Conservation (phyloP, 2,113 vertebrate species). For the Hippoglossus stenolepis region DNA sequence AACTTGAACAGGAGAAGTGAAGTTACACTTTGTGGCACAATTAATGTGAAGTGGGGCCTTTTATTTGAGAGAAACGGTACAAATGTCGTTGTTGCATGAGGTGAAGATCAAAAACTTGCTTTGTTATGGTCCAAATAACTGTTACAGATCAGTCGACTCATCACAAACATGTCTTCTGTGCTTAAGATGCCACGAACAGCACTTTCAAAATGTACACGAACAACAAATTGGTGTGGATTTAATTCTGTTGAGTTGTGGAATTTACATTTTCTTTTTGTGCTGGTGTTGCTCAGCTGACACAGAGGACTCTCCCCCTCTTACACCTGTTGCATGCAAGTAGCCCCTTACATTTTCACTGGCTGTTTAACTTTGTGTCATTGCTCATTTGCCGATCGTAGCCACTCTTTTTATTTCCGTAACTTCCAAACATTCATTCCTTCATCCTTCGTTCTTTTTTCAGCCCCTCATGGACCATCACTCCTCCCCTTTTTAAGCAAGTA, state of each 20-base stretch:
- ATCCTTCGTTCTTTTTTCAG: slow-evolving; percentile 32
- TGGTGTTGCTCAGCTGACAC: slow-evolving; percentile 71
- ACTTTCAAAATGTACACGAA: slow-evolving; percentile 40
- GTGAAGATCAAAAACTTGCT: too few species aligned
- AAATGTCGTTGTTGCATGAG: too few species aligned
- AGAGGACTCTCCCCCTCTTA: slow-evolving; percentile 66
- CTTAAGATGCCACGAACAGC: slow-evolving; percentile 31
- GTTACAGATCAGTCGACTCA: too few species aligned
- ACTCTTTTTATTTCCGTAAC: slow-evolving; percentile 16
- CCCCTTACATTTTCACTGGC: slow-evolving; percentile 38
- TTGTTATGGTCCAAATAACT: too few species aligned
- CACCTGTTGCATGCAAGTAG: slow-evolving; percentile 79
- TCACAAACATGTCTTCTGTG: not conserved
- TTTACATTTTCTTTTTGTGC: slow-evolving; percentile 41
- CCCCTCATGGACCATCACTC: slow-evolving; percentile 54
- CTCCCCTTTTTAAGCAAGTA: slow-evolving; percentile 76
- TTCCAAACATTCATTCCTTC: slow-evolving; percentile 27
- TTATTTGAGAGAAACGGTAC: not conserved
- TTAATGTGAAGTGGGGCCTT: not conserved
- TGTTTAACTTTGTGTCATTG: not conserved
- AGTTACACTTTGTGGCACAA: not conserved
- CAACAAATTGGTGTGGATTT: slow-evolving; percentile 21
- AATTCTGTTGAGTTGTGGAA: slow-evolving; percentile 20
- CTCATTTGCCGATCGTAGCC: not conserved
- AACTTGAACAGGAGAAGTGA: not conserved